These are phyloP conservation scores for Ectropis grisescens DNA, from an alignment of 1,140 invertebrate genomes.

Conservation along the genomic window DNA sequence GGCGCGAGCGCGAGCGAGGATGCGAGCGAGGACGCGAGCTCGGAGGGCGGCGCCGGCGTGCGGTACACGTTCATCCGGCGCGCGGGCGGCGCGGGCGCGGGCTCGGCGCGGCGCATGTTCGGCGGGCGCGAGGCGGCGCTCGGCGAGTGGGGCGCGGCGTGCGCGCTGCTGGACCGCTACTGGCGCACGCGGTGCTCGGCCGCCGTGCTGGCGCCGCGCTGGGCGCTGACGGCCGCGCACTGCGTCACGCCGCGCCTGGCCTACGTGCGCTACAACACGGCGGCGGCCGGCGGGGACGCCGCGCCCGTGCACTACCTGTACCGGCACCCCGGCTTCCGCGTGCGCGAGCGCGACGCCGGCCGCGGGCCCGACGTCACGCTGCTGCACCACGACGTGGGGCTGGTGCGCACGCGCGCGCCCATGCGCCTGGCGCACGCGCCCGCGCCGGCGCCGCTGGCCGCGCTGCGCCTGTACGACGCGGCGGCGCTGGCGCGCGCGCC, in stretches of 20 bases:
- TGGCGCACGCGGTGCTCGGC: conserved; percentile 34
- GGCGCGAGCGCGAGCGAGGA: conserved; percentile 3
- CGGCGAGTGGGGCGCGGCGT: conserved; percentile 20
- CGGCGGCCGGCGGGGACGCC: conserved; percentile 21
- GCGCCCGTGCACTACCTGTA: conserved; percentile 33
- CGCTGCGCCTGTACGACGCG: conserved; percentile 19
- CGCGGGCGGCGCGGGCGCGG: conserved; percentile 3
- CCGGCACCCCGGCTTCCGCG: conserved; percentile 30
- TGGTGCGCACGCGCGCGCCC: conserved; percentile 30
- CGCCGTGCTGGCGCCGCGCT: conserved; percentile 25
- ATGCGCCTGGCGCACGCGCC: conserved; percentile 18
- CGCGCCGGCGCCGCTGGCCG: conserved; percentile 8
- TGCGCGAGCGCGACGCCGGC: conserved; percentile 19
- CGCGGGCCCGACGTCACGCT: conserved; percentile 32
- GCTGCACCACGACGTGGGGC: conserved; percentile 49
- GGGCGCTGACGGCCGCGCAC: conserved; percentile 51
- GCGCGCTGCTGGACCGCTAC: conserved; percentile 35
- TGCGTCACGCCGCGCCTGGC: conserved; percentile 28
- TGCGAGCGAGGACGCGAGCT: conserved; percentile 1
- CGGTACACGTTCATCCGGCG: conserved; percentile 19
- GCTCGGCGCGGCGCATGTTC: conserved; percentile 27
- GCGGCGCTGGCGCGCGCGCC: conserved; percentile 7
- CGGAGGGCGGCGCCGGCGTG: conserved; percentile 1
- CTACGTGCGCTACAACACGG: conserved; percentile 43
- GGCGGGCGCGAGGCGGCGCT: conserved; percentile 25